Percentiles rank a stretch among this genome's conserved stretches.
phyloP scores from a whole-genome alignment of 2,888 invertebrate genomes.

The Limenitis arthemis region DNA sequence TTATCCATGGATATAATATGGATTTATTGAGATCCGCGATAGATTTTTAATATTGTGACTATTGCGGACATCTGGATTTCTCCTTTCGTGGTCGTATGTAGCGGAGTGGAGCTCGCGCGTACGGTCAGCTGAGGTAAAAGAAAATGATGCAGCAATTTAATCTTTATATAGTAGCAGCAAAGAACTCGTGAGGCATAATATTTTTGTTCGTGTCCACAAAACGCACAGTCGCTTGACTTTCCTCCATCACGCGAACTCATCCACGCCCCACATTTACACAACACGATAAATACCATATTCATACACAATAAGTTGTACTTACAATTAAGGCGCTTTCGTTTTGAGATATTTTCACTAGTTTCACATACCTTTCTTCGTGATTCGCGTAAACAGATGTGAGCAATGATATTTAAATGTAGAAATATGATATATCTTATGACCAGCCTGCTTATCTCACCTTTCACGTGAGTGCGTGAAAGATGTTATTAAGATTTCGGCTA shows the following conservation, averaged over 20 bases:
- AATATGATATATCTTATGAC: constrained; percentile 3
- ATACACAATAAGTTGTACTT: constrained; percentile 30
- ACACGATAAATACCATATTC: constrained; percentile 37
- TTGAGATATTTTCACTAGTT: constrained; percentile 25
- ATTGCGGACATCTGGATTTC: constrained; percentile 38
- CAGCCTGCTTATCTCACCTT: background rate
- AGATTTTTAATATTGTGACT: constrained; percentile 34
- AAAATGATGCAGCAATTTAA: constrained; percentile 8
- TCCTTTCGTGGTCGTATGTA: constrained; percentile 26
- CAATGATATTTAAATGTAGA: constrained; percentile 12
- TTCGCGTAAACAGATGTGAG: constrained; percentile 12
- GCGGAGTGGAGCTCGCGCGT: constrained; percentile 17
- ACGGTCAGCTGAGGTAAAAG: background rate
- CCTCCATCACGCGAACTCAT: constrained; percentile 32
- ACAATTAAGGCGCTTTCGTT: constrained; percentile 24
- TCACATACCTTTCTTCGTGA: constrained; percentile 15
- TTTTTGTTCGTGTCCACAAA: constrained; percentile 4
- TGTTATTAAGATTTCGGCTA: too few relatives aligned
- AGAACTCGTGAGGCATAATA: constrained; percentile 9
- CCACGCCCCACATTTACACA: constrained; percentile 34
- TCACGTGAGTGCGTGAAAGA: too few relatives aligned
- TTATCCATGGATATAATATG: constrained; percentile 30
- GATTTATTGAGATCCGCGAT: constrained; percentile 33
- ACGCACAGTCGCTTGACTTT: constrained; percentile 22
- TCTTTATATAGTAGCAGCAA: constrained; percentile 7